Percentiles rank a stretch among this genome's conserved stretches.
These are phyloP conservation scores for Portevinia maculata DNA, from an alignment of 2,888 invertebrate species.

Conservation along the genomic window DNA sequence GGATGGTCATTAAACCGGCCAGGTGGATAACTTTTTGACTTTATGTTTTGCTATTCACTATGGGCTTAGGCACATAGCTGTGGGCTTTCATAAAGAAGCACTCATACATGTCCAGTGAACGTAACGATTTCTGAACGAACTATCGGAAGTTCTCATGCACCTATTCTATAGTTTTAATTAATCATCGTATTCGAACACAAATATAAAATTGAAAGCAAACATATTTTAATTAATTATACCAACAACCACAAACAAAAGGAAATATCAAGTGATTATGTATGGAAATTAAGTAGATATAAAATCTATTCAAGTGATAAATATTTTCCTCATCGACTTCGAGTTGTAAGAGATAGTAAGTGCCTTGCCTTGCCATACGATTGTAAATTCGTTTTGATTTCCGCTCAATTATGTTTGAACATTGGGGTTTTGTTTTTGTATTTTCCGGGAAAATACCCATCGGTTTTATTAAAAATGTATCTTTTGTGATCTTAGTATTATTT, in stretches of 20 bases:
- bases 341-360: no score
- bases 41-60: constrained; percentile 32
- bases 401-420: no score
- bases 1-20: constrained; percentile 60
- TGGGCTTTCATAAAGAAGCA: constrained; percentile 50
- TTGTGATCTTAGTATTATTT: no score
- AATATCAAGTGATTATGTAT: constrained; percentile 16
- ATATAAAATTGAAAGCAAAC: constrained; percentile 57
- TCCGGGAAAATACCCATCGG: no score
- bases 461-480: no score
- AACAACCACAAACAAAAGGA: constrained; percentile 50
- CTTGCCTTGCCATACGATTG: not conserved
- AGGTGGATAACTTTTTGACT: constrained; percentile 62
- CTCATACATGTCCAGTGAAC: constrained; percentile 23
- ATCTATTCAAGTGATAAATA: no score
- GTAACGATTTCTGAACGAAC: constrained; percentile 63
- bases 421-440: no score
- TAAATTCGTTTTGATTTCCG: constrained; percentile 22
- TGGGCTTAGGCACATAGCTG: constrained; percentile 25
- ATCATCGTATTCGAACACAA: constrained; percentile 44
- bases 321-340: no score
- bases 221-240: constrained; percentile 66
- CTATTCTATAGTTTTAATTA: constrained; percentile 36
- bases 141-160: constrained; percentile 22
- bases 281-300: constrained; percentile 7